Conservation (phyloP, 2,113 vertebrate species). For the Poicephalus meyeri region DNA sequence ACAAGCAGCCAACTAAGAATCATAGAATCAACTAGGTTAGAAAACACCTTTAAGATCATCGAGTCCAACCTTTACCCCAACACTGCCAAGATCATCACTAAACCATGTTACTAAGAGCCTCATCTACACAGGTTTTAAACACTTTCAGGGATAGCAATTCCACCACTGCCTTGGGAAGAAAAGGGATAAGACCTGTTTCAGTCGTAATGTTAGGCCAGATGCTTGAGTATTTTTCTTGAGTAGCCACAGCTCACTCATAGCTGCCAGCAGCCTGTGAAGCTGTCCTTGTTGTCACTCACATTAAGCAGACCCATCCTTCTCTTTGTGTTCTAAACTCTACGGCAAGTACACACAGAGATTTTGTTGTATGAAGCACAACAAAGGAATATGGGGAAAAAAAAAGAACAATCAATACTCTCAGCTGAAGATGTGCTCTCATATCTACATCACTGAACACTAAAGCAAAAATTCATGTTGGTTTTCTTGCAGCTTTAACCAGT, state of each 20-base stretch:
- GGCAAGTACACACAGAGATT: accelerated
- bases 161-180: background rate
- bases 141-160: no score
- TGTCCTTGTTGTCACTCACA: background rate
- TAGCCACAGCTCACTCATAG: background rate
- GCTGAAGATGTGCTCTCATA: background rate
- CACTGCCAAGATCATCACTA: no score
- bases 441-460: background rate
- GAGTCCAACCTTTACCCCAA: no score
- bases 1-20: no score
- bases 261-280: accelerated
- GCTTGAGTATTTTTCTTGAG: background rate
- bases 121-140: no score
- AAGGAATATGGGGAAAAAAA: background rate
- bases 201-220: background rate
- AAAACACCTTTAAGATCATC: no score
- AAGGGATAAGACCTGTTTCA: background rate
- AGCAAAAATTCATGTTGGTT: background rate
- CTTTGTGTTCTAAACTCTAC: no score
- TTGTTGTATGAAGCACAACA: background rate
- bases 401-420: background rate
- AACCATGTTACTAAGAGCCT: no score
- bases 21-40: no score
- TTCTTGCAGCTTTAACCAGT: background rate
- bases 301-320: background rate